phyloP scores from a whole-genome alignment of 2,888 invertebrate species.

The Agrypnus murinus region DNA sequence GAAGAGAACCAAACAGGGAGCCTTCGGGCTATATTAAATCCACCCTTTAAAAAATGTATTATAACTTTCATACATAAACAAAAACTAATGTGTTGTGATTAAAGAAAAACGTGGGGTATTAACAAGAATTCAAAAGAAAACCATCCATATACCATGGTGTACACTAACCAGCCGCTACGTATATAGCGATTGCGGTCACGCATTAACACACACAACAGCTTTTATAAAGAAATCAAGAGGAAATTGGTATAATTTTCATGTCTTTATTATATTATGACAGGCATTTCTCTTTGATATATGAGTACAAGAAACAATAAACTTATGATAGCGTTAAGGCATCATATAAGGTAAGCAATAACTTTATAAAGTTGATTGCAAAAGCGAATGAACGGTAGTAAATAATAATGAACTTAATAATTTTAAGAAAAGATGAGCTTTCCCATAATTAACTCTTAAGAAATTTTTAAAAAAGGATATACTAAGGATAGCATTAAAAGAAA shows the following conservation, averaged over 20 bases:
- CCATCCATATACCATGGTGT: not conserved
- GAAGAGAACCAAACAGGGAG: too few species aligned
- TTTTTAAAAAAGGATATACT: too few species aligned
- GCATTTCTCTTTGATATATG: slow-evolving; percentile 29
- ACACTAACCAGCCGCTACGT: too few species aligned
- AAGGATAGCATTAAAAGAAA: not conserved
- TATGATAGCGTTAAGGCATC: slow-evolving; percentile 18
- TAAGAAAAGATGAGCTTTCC: slow-evolving; percentile 1
- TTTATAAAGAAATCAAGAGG: slow-evolving; percentile 34
- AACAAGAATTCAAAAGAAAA: slow-evolving; percentile 20
- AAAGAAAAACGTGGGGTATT: slow-evolving; percentile 15
- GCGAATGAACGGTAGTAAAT: not conserved
- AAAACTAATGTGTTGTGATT: slow-evolving; percentile 13
- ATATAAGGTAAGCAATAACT: slow-evolving; percentile 23
- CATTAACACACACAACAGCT: slow-evolving; percentile 20
- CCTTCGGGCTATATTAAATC: too few species aligned
- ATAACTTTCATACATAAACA: not conserved
- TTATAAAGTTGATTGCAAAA: slow-evolving; percentile 11
- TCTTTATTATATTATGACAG: slow-evolving; percentile 43
- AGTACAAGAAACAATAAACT: slow-evolving; percentile 35
- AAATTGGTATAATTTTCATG: slow-evolving; percentile 45
- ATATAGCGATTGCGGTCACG: not conserved
- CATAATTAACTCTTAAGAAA: not conserved
- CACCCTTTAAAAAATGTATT: not conserved
- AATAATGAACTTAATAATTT: slow-evolving; percentile 12